These are phyloP conservation scores for Eriosoma lanigerum DNA, from an alignment of 1,140 invertebrate species.

Conservation along the genomic window DNA sequence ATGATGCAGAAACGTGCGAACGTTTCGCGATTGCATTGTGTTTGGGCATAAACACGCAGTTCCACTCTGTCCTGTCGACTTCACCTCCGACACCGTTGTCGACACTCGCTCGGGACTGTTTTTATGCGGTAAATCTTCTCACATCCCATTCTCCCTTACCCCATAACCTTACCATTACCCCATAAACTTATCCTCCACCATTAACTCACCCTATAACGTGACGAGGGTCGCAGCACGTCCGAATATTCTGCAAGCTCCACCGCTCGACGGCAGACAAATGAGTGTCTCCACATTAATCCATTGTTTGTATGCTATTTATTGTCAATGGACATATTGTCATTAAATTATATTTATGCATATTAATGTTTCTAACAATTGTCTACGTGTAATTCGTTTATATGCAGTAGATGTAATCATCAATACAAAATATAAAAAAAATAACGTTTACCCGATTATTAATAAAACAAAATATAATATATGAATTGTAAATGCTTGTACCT, in stretches of 20 bases:
- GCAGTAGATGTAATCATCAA: too few relatives aligned
- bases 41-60: background rate
- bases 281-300: background rate
- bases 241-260: background rate
- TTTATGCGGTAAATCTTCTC: background rate
- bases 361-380: too few relatives aligned
- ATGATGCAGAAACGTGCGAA: background rate
- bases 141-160: background rate
- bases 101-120: background rate
- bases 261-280: background rate
- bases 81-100: background rate
- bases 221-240: background rate
- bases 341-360: too few relatives aligned
- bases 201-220: too few relatives aligned
- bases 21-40: conserved; percentile 10
- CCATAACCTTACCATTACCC: too few relatives aligned
- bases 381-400: too few relatives aligned
- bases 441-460: too few relatives aligned
- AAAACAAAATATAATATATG: too few relatives aligned
- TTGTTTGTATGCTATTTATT: too few relatives aligned
- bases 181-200: background rate
- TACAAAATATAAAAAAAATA: too few relatives aligned
- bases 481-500: too few relatives aligned
- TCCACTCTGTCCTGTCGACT: background rate
- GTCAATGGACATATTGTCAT: too few relatives aligned